Base-by-base conservation (phyloP, 1,140 invertebrate species). In the Cepaea nemoralis region DNA sequence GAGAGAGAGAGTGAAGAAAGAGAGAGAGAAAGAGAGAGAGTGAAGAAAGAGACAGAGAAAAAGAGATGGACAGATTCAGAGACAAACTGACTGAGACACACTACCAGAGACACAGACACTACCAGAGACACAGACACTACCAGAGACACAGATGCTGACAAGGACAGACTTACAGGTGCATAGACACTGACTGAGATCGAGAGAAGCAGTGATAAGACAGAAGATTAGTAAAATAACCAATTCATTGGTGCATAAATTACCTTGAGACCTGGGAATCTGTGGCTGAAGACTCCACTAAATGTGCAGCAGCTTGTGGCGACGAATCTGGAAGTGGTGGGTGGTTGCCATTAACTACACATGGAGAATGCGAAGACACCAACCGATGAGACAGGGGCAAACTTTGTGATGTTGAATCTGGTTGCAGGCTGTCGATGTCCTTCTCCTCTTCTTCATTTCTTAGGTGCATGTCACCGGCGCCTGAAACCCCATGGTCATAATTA, bases 231-330 rank as follows among this genome's bases (percentile, higher is more conserved):
- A n/a, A n/a, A n/a, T n/a, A n/a, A n/a, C n/a, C n/a, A n/a, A n/a
- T n/a, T n/a, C n/a, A 12, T 31, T 35, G 27, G 8, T 14, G 27
- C 24, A 24, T 35, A 14, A n/a, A 35, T 12, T 75, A 75, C 73
- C 73, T 75, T 35, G 40, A 42, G 42, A 75, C 73, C 27, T 48
- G 45, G 31, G 73, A 45, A 75, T 75, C 73, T 31, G 42, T 45
- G 19, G 37, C 5, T 27, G 33, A 50, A 8, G 69, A 45, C 69
- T 45, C 73, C 48, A 45, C 33, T 75, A n/a, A 35, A 24, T 48
- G 24, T 45, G 45, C 22, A 37, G 42, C 19, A 50, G 73, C 10
- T 2, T 6, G n/a, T n/a, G 45, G 73, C 31, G 73, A 75, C 5
- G 73, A 50, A n/a, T 75, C 42, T 48, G 42, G 73, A 27, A 22